phyloP scores from a whole-genome alignment of 2,113 vertebrate species.

The Pteropus alecto region DNA sequence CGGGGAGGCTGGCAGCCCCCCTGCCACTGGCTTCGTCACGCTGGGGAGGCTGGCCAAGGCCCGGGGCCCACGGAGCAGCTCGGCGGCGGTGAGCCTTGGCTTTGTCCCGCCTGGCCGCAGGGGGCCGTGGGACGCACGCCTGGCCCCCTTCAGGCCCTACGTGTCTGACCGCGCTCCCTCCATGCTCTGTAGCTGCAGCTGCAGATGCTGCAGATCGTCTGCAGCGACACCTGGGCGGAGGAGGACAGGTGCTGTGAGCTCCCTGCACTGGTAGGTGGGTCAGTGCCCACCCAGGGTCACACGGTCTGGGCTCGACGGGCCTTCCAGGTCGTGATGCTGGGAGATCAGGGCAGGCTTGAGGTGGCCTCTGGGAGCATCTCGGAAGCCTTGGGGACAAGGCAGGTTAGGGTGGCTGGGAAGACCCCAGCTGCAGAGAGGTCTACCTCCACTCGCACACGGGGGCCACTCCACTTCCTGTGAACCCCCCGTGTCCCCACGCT shows the following conservation, averaged over 20 bases:
- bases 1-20: conserved; percentile 83
- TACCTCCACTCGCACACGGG: no score
- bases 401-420: not conserved
- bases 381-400: no score
- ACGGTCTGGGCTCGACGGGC: not conserved
- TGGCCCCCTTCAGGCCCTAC: rapidly evolving
- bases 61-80: conserved; percentile 90
- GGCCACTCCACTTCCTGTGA: no score
- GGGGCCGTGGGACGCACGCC: not conserved
- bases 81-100: conserved; percentile 83
- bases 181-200: conserved; percentile 88
- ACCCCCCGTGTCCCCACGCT: rapidly evolving
- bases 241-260: conserved; percentile 93
- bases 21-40: conserved; percentile 89
- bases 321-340: not conserved
- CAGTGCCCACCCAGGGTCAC: not conserved
- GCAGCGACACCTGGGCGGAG: conserved; percentile 87
- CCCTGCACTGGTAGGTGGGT: conserved; percentile 85
- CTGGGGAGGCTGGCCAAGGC: conserved; percentile 91
- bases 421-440: no score
- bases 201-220: conserved; percentile 90
- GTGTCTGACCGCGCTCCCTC: rapidly evolving
- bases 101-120: rapidly evolving
- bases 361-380: not conserved
- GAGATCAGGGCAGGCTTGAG: not conserved